These are phyloP conservation scores for Xestia sexstrigata DNA, from an alignment of 2,888 invertebrate genomes.

Conservation along the genomic window DNA sequence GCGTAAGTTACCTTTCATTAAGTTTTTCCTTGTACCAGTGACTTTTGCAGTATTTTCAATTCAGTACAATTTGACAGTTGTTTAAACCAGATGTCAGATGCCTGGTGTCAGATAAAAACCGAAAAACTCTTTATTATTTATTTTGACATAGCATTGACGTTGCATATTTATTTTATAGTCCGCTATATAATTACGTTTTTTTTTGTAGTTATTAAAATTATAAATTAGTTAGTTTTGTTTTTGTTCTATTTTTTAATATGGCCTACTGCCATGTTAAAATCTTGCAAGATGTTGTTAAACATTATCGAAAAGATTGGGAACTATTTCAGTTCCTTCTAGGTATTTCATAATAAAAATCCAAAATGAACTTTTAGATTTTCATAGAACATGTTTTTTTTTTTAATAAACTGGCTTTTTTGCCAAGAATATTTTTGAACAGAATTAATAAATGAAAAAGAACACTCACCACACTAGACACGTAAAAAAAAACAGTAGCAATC, in stretches of 20 bases:
- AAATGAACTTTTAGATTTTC: neutral
- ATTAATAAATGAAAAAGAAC: neutral
- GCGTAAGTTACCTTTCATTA: no score
- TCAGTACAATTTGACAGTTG: no score
- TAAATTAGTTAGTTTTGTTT: neutral
- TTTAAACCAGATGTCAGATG: no score
- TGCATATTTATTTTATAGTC: neutral
- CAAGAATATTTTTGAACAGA: neutral
- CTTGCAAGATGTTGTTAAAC: neutral
- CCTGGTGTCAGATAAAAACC: no score
- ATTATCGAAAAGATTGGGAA: neutral
- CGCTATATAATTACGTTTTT: neutral
- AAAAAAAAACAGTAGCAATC: conserved; percentile 29
- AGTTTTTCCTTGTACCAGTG: no score
- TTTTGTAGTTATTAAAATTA: neutral
- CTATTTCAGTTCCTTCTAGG: neutral
- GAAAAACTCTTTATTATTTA: no score
- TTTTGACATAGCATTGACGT: neutral
- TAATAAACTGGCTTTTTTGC: neutral
- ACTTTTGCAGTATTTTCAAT: no score
- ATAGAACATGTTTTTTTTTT: neutral
- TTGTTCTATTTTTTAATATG: neutral
- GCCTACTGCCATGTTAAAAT: neutral
- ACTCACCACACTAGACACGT: conserved; percentile 22
- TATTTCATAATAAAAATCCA: neutral